These are phyloP conservation scores for Dicyrtomina minuta DNA, from an alignment of 2,888 invertebrate genomes.

Conservation along the genomic window DNA sequence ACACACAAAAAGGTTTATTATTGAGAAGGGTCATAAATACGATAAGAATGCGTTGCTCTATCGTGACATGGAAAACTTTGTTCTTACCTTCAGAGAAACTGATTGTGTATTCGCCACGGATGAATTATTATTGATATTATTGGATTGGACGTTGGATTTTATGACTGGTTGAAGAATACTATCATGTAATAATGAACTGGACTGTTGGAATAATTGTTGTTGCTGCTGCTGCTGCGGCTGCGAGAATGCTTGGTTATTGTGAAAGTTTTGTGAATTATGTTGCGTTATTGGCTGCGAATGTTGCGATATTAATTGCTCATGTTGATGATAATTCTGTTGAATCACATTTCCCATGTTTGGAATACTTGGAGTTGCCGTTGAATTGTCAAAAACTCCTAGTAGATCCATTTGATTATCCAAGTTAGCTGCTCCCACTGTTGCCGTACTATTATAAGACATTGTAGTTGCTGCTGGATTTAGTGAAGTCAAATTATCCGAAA, in stretches of 20 bases:
- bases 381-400: constrained; percentile 23
- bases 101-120: constrained; percentile 14
- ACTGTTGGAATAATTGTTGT: constrained; percentile 39
- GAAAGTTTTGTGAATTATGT: constrained; percentile 18
- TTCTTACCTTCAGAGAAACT: constrained; percentile 45
- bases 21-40: no score
- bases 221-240: constrained; percentile 34
- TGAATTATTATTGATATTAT: constrained; percentile 51
- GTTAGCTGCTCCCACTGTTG: background rate
- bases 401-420: constrained; percentile 29
- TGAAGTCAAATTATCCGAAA: background rate
- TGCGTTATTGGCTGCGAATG: constrained; percentile 33
- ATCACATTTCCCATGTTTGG: constrained; percentile 23
- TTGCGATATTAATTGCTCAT: constrained; percentile 18
- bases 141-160: constrained; percentile 41
- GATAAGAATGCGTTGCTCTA: no score
- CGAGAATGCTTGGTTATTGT: constrained; percentile 27
- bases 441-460: background rate
- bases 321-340: constrained; percentile 21
- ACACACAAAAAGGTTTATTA: constrained; percentile 32
- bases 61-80: no score
- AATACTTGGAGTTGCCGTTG: background rate
- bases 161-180: constrained; percentile 35
- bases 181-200: constrained; percentile 2
- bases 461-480: background rate